These are phyloP conservation scores for Achatina immaculata DNA, from an alignment of 1,140 invertebrate genomes.

Conservation along the genomic window DNA sequence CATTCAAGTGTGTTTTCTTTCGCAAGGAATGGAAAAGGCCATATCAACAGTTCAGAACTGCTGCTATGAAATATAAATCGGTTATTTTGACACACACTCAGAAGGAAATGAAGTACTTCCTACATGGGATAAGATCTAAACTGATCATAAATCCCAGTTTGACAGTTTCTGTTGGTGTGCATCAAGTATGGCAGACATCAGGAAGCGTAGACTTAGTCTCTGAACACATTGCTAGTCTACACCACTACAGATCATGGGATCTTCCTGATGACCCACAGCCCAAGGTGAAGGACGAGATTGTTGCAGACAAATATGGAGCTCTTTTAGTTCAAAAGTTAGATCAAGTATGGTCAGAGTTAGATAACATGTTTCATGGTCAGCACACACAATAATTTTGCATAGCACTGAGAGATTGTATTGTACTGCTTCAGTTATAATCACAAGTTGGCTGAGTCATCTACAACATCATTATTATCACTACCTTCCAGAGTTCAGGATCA, in stretches of 20 bases:
- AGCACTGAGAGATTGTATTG: too few species aligned
- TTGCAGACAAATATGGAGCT: conserved; percentile 40
- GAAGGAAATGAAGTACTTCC: conserved; percentile 38
- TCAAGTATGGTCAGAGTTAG: conserved; percentile 40
- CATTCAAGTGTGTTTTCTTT: conserved; percentile 50
- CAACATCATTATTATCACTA: too few species aligned
- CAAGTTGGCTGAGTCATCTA: too few species aligned
- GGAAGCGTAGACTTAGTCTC: conserved; percentile 73
- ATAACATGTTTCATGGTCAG: conserved; percentile 34
- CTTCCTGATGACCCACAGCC: conserved; percentile 35
- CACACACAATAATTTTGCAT: too few species aligned
- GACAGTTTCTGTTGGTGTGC: conserved; percentile 91
- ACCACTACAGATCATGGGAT: conserved; percentile 85
- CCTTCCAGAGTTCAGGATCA: too few species aligned
- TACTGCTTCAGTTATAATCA: too few species aligned
- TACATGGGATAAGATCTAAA: conserved; percentile 78
- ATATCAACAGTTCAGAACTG: conserved; percentile 2
- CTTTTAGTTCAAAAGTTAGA: conserved; percentile 36
- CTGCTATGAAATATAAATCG: conserved; percentile 37
- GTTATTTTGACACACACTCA: conserved; percentile 42
- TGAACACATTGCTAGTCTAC: conserved; percentile 85
- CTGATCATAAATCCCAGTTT: conserved; percentile 87
- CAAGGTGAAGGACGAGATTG: conserved; percentile 35
- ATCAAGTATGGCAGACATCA: conserved; percentile 85
- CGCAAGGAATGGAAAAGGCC: conserved; percentile 49